A percentile compares a stretch with the other conserved stretches of the same genome.
Evolutionary conservation across 2,113 vertebrate genomes (phyloP).

Genomic region (Numida meleagris): DNA sequence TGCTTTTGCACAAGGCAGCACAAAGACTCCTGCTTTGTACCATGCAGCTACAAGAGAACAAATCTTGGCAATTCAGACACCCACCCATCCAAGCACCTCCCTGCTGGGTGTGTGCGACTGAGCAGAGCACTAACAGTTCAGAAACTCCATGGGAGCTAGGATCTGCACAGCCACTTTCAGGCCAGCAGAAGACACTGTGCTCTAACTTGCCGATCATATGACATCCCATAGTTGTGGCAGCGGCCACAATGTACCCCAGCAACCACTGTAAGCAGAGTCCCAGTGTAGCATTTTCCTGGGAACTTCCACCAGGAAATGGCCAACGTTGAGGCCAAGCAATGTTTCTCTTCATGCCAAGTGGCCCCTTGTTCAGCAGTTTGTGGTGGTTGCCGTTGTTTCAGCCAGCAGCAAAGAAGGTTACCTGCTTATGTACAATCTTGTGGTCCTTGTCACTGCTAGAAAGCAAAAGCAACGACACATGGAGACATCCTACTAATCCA

Average conservation of each 20-base stretch:
- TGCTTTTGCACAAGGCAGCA: background rate
- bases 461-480: background rate
- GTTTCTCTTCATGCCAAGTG: accelerated
- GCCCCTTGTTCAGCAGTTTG: background rate
- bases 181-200: background rate
- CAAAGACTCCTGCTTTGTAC: background rate
- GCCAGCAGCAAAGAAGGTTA: background rate
- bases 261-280: background rate
- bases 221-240: background rate
- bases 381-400: background rate
- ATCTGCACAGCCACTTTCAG: background rate
- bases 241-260: background rate
- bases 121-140: background rate
- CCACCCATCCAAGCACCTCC: accelerated
- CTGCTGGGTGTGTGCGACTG: background rate
- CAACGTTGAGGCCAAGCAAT: background rate
- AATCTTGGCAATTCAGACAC: background rate
- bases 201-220: background rate
- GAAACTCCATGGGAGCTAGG: background rate
- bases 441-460: background rate
- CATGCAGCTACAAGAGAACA: background rate
- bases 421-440: background rate
- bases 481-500: accelerated
- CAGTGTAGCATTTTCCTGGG: background rate
- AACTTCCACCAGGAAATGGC: background rate